phyloP scores from a whole-genome alignment of 2,113 vertebrate species.

The Dipodomys stephensi region DNA sequence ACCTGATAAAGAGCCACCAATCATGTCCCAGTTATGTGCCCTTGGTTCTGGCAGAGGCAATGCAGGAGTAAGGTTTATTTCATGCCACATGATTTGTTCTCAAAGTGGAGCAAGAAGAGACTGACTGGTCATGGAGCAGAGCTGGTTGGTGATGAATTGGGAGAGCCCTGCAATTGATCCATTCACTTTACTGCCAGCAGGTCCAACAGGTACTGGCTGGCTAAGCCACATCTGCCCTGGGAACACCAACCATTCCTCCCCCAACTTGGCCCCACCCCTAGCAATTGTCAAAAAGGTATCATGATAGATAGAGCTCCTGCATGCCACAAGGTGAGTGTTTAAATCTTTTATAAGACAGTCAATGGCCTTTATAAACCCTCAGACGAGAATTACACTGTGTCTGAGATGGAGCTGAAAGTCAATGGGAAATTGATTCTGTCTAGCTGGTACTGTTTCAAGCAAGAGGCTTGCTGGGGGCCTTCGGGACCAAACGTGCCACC shows the following conservation, averaged over 20 bases:
- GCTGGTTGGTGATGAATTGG: not conserved
- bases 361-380: constrained; percentile 86
- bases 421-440: constrained; percentile 88
- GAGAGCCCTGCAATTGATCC: not conserved
- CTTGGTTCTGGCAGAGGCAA: not conserved
- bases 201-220: not conserved
- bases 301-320: constrained; percentile 77
- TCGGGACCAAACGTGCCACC: constrained; percentile 67
- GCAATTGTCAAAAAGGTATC: constrained; percentile 78
- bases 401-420: constrained; percentile 85
- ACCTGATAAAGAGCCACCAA: not conserved
- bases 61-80: not conserved
- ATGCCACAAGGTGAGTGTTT: constrained; percentile 80
- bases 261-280: constrained; percentile 46
- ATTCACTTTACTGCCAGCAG: not conserved
- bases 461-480: constrained; percentile 70
- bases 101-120: not conserved
- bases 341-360: constrained; percentile 87
- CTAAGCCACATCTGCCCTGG: not conserved
- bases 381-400: constrained; percentile 85
- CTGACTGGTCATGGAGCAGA: not conserved
- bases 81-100: not conserved
- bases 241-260: not conserved
- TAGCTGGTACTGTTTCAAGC: constrained; percentile 81
- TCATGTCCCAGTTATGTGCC: not conserved